Evolutionary conservation across 1,140 invertebrate genomes (phyloP).

Genomic region (Pseudomyrmex sp.): DNA sequence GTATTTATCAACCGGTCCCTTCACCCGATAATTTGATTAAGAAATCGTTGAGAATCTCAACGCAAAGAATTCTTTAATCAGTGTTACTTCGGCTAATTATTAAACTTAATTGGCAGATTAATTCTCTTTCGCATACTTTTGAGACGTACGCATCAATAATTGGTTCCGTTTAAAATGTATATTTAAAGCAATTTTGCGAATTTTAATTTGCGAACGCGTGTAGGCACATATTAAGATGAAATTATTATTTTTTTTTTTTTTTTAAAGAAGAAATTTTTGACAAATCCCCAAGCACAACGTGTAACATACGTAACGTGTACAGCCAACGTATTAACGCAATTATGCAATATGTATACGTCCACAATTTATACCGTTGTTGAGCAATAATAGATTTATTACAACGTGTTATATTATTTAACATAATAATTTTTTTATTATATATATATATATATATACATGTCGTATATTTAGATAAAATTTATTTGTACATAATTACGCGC

Average conservation of each 20-base stretch:
- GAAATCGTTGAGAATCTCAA: conserved; percentile 58
- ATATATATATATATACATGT: no score
- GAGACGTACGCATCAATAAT: background rate
- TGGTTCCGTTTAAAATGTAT: background rate
- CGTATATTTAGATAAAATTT: background rate
- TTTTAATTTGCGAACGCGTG: background rate
- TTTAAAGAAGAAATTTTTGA: no score
- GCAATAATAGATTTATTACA: no score
- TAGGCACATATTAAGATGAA: no score
- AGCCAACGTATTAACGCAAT: no score
- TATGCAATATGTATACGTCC: no score
- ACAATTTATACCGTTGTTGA: no score
- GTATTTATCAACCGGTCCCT: conserved; percentile 62
- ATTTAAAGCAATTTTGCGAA: background rate
- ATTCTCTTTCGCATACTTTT: background rate
- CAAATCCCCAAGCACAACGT: no score
- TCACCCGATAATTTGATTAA: conserved; percentile 72
- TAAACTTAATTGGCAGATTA: conserved; percentile 14
- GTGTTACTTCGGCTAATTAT: background rate
- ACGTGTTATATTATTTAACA: no score
- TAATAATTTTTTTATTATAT: no score
- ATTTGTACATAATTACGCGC: background rate
- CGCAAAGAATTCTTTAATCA: conserved; percentile 13
- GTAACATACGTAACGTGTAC: no score
- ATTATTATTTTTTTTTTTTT: no score